Percentiles rank a stretch among this genome's conserved stretches.
These are phyloP conservation scores for Clistopyga incitator DNA, from an alignment of 2,888 invertebrate genomes.

Conservation along the genomic window DNA sequence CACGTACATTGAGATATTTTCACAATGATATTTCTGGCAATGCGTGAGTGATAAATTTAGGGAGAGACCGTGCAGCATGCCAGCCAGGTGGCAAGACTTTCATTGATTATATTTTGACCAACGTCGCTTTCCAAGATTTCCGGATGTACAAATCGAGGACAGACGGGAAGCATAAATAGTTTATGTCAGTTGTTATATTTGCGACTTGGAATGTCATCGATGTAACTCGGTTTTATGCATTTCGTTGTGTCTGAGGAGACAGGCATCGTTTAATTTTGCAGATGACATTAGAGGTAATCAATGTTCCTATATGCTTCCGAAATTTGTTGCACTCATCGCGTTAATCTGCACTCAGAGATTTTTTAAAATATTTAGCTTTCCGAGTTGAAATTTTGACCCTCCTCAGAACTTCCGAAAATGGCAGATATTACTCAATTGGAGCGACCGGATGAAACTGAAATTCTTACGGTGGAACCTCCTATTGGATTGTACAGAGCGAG, in stretches of 20 bases:
- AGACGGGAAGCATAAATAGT: not conserved
- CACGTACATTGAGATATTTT: conserved; percentile 45
- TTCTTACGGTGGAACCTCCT: no score
- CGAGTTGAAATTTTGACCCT: no score
- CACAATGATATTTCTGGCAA: conserved; percentile 47
- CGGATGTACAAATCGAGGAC: conserved; percentile 23
- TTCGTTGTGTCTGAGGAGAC: not conserved
- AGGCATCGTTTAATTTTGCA: not conserved
- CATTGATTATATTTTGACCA: conserved; percentile 19
- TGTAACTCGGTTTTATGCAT: conserved; percentile 16
- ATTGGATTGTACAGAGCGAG: no score
- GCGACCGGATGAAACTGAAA: no score
- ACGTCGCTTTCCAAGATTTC: conserved; percentile 25
- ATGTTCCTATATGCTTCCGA: not conserved
- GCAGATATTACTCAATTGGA: no score
- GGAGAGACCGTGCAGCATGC: conserved; percentile 13
- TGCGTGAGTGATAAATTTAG: conserved; percentile 46
- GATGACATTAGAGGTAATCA: conserved; percentile 5
- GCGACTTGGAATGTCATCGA: conserved; percentile 4
- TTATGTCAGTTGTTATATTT: not conserved
- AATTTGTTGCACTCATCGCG: not conserved
- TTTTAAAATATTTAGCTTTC: not conserved
- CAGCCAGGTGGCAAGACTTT: conserved; percentile 35
- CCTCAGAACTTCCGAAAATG: no score
- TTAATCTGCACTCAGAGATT: not conserved